Evolutionary conservation across 1,140 invertebrate species (phyloP), one percentile per base, ranked within the genome.

Genomic region (Rhopalosiphum padi): DNA sequence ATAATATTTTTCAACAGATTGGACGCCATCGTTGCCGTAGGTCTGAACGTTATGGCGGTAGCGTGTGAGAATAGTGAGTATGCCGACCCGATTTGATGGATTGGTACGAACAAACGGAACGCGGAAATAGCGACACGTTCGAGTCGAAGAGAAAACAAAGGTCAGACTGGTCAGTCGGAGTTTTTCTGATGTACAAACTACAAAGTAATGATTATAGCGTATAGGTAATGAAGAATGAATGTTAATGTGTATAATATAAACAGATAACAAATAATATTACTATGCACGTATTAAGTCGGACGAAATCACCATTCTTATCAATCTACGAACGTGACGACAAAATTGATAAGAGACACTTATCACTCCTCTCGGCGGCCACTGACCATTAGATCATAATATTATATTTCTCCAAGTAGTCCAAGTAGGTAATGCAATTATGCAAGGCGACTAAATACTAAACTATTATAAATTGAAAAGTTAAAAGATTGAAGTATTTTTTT

Each of bases 1-100:
- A 93, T 37, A 51, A 93, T 46, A 41, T 93, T 53, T n/a, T 86
- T 93, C 48, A 93, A 85, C 37, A 93, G 23, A 86, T 86, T 93
- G 48, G 91, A 93, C 25, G 91, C 91, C 91, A 93, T 93, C 9
- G 77, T 48, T 25, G 11, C 43, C n/a, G n/a, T 43, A 22, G 46
- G n/a, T 83, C 21, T 85, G 30, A 30, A 48, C 7, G 23, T 48
- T 82, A 37, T 43, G 46, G 46, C 11, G 60, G 37, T n/a, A 43
- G 30, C 6, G 86, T 86, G 41, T 55, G 37, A n/a, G 15, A 77
- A 15, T 77, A 77, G 53, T 55, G 41, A 91, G 68, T 83, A 85
- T 48, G 30, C 11, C 82, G 91, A 92, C n/a, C 91, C 8, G 23
- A 55, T 37, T 86, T n/a, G 82, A 41, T 51, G 22, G 1, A 41